These are phyloP conservation scores for Lydus trimaculatus DNA, from an alignment of 2,888 invertebrate genomes.

Conservation along the genomic window DNA sequence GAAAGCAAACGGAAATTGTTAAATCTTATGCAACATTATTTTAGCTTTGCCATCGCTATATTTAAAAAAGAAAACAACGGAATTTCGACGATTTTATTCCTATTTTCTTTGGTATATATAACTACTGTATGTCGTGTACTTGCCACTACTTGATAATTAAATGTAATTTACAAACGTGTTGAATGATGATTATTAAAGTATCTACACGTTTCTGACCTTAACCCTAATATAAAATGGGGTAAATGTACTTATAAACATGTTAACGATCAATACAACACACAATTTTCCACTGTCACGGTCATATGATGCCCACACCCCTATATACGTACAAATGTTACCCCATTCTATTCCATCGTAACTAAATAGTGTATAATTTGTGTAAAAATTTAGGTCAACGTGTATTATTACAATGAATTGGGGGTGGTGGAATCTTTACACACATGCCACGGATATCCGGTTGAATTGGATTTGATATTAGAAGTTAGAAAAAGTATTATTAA, in stretches of 20 bases:
- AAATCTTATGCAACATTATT: constrained; percentile 24
- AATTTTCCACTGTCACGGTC: constrained; percentile 11
- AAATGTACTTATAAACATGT: not conserved
- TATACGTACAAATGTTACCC: not conserved
- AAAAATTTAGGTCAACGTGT: constrained; percentile 7
- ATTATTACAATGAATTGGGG: not conserved
- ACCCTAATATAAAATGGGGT: constrained; percentile 6
- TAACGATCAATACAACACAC: not conserved
- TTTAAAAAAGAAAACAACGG: constrained; percentile 23
- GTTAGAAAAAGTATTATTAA: not conserved
- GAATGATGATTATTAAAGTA: not conserved
- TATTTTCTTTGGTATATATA: not conserved
- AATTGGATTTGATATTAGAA: not conserved
- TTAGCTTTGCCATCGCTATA: constrained; percentile 20
- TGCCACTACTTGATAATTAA: constrained; percentile 11
- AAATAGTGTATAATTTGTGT: not conserved
- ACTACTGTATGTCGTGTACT: constrained; percentile 15
- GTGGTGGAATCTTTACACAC: not conserved
- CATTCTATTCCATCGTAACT: not conserved
- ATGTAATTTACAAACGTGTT: constrained; percentile 5
- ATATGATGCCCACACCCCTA: not conserved
- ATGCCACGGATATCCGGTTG: constrained; percentile 10
- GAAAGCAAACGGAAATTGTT: constrained; percentile 13
- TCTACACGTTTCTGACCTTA: constrained; percentile 5
- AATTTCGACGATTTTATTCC: constrained; percentile 22